A percentile compares a stretch with the other conserved stretches of the same genome.
These are phyloP conservation scores for Rhingia campestris DNA, from an alignment of 2,888 invertebrate genomes.

Conservation along the genomic window DNA sequence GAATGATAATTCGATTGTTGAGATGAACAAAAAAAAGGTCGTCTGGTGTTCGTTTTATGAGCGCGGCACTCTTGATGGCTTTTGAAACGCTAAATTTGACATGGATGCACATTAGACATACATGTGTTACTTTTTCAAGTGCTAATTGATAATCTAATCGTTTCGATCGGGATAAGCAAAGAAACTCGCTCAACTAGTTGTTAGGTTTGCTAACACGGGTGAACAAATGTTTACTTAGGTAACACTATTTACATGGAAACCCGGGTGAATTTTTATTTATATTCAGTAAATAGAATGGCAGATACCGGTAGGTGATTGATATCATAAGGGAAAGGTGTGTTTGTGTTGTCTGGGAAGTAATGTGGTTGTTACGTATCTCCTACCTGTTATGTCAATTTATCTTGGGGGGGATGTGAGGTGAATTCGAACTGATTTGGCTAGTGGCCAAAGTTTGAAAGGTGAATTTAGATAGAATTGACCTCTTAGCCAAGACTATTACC, in stretches of 20 bases:
- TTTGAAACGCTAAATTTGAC: slow-evolving; percentile 32
- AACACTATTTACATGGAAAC: slow-evolving; percentile 3
- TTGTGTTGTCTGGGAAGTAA: background rate
- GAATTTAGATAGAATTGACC: background rate
- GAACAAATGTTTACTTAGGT: slow-evolving; percentile 29
- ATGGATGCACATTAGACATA: slow-evolving; percentile 12
- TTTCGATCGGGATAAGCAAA: background rate
- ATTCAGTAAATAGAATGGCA: slow-evolving; percentile 22
- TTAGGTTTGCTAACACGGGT: slow-evolving; percentile 10
- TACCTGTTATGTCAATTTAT: background rate
- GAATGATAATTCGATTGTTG: slow-evolving; percentile 11
- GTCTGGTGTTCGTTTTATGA: slow-evolving; percentile 48
- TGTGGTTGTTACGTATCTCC: background rate
- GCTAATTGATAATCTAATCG: slow-evolving; percentile 50
- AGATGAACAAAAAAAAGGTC: slow-evolving; percentile 25
- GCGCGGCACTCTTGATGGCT: slow-evolving; percentile 29
- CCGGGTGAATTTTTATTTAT: slow-evolving; percentile 23
- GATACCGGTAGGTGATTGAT: background rate
- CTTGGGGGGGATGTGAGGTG: background rate
- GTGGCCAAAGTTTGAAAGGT: background rate
- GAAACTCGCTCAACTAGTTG: slow-evolving; percentile 50
- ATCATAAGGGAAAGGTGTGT: background rate
- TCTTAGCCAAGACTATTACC: slow-evolving; percentile 17
- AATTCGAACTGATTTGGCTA: background rate
- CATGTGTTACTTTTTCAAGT: slow-evolving; percentile 1